Conservation (phyloP, 2,113 vertebrate genomes). For the Periophthalmus modestus region DNA sequence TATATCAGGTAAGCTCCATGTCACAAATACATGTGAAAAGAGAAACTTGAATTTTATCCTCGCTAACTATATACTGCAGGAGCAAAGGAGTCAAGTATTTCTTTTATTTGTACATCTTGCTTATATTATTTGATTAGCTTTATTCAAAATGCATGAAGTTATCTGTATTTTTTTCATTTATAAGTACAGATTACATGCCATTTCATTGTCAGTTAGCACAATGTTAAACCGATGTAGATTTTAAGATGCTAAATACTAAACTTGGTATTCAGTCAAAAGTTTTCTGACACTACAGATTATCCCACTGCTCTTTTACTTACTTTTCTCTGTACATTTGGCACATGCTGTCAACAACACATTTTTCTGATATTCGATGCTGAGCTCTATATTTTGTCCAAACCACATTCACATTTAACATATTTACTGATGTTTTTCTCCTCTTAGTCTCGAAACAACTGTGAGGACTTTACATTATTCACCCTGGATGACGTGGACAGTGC, state of each 20-base stretch:
- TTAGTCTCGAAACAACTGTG: constrained; percentile 96
- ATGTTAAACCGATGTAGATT: neutral
- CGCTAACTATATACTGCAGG: too few relatives aligned
- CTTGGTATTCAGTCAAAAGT: neutral
- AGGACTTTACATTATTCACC: constrained; percentile 94
- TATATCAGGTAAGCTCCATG: constrained; percentile 86
- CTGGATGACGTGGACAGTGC: constrained; percentile 96
- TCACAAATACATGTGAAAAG: too few relatives aligned
- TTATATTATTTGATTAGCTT: too few relatives aligned
- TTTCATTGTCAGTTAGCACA: neutral
- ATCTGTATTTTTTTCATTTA: too few relatives aligned
- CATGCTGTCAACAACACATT: too few relatives aligned
- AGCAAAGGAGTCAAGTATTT: too few relatives aligned
- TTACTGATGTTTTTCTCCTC: constrained; percentile 16
- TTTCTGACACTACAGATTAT: neutral
- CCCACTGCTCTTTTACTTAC: neutral
- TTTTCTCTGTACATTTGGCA: too few relatives aligned
- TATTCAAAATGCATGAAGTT: too few relatives aligned
- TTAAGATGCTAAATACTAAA: too few relatives aligned
- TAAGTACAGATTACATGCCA: too few relatives aligned
- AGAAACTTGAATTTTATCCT: neutral
- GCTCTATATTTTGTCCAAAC: neutral
- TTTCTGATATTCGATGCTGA: neutral
- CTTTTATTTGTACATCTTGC: too few relatives aligned
- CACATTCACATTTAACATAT: neutral